Evolutionary conservation across 2,113 vertebrate species (phyloP).

Genomic region (Dipodomys stephensi): DNA sequence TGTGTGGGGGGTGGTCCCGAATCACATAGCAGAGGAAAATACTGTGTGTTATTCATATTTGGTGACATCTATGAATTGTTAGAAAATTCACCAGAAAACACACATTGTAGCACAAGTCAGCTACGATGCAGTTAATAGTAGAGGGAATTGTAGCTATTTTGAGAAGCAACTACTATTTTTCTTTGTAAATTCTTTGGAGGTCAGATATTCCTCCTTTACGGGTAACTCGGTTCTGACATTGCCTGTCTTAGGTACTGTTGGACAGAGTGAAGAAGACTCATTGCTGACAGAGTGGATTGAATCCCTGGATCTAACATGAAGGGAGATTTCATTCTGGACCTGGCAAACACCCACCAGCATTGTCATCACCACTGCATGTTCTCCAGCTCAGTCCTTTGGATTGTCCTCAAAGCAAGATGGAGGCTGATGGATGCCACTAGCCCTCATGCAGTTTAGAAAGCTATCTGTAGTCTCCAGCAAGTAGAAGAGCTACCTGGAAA

Average conservation of each 20-base stretch:
- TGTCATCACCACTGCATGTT: not conserved
- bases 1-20: not conserved
- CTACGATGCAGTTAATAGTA: not conserved
- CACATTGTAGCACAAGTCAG: not conserved
- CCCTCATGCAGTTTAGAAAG: too few relatives aligned
- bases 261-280: not conserved
- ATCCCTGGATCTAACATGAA: not conserved
- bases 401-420: not conserved
- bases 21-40: not conserved
- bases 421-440: too few relatives aligned
- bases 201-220: not conserved
- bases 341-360: not conserved
- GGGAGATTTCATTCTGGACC: not conserved
- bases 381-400: not conserved
- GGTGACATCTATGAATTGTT: not conserved
- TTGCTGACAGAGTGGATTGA: not conserved
- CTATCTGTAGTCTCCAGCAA: not conserved
- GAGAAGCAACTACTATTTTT: not conserved
- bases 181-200: not conserved
- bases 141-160: not conserved
- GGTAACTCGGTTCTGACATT: not conserved
- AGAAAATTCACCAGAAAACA: not conserved
- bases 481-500: not conserved
- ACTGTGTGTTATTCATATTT: not conserved
- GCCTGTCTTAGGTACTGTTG: not conserved